phyloP scores from a whole-genome alignment of 2,113 vertebrate genomes.

The Chloropsis hardwickii region DNA sequence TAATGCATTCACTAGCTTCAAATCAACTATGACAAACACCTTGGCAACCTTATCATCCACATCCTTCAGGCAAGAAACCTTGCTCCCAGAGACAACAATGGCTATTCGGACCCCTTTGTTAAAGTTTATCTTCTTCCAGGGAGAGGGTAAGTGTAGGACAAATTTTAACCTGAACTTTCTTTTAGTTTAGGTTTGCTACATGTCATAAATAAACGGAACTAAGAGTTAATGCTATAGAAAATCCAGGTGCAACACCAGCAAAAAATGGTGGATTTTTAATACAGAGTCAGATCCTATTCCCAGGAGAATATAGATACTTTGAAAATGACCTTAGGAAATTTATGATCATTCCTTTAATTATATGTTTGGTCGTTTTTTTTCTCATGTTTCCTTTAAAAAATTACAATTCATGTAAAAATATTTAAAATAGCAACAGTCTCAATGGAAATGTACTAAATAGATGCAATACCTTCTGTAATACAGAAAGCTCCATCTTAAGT shows the following conservation, averaged over 20 bases:
- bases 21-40: conserved; percentile 95
- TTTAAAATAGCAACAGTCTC: neutral
- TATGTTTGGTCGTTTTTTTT: neutral
- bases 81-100: conserved; percentile 90
- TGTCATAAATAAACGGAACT: neutral
- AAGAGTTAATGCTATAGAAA: neutral
- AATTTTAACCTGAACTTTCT: neutral
- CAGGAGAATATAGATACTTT: neutral
- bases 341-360: neutral
- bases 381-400: neutral
- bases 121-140: conserved; percentile 98
- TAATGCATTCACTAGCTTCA: conserved; percentile 84
- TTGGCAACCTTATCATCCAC: conserved; percentile 96
- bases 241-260: neutral
- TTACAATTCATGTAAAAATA: neutral
- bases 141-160: conserved; percentile 86
- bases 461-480: neutral
- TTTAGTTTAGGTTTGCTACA: neutral
- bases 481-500: neutral
- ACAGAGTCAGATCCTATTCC: neutral
- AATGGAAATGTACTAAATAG: neutral
- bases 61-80: conserved; percentile 97
- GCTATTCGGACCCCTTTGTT: conserved; percentile 97
- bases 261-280: neutral
- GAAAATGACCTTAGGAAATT: neutral